Base-by-base conservation (phyloP, 2,113 vertebrate genomes). In the Serinus canaria region DNA sequence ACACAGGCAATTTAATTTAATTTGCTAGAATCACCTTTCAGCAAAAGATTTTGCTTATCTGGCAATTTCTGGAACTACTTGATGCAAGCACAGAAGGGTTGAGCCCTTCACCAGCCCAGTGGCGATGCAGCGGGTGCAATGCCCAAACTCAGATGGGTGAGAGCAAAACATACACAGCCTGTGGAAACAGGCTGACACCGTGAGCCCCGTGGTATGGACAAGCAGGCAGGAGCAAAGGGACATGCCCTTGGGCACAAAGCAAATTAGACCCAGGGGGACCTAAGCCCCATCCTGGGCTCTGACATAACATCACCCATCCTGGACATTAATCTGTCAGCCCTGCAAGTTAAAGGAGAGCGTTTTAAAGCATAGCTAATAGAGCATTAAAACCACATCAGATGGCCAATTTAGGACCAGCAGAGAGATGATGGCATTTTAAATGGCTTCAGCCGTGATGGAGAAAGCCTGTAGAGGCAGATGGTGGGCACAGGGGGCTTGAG, bases 361-460 rank as follows among this genome's bases (percentile, higher is more conserved):
- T 92, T 95, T 60, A 53, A 92, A 89, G 52, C 68, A 88, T 37
- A 70, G 82, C 68, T 93, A 87, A 87, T 47, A 86, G 90, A 83
- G 82, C 83, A 95, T 89, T 95, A 76, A 94, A 94, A 78, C 58
- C 84, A 58, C 47, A 77, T 95, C 80, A 81, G 70, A 90, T 82
- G 68, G 92, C 49, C 28, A 90, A 49, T 90, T 95, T 90, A 90
- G 82, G 88, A 93, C 73, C 73, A 92, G 58, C 18, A 24, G 86
- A 95, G 84, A 91, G 85, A 93, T 62, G 10, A 89, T 79, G 55
- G 64, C 70, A 88, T 89, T 90, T 93, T 92, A 95, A 95, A 94
- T 85, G 31, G 72, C 85, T 95, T 83, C 62, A 92, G 59, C n/a
- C 37, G 47, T n/a, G 73, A 83, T 33, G 43, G 60, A 49, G 56